A percentile compares a stretch with the other conserved stretches of the same genome.
These are phyloP conservation scores for Mantis religiosa DNA, from an alignment of 2,888 invertebrate species.

Conservation along the genomic window DNA sequence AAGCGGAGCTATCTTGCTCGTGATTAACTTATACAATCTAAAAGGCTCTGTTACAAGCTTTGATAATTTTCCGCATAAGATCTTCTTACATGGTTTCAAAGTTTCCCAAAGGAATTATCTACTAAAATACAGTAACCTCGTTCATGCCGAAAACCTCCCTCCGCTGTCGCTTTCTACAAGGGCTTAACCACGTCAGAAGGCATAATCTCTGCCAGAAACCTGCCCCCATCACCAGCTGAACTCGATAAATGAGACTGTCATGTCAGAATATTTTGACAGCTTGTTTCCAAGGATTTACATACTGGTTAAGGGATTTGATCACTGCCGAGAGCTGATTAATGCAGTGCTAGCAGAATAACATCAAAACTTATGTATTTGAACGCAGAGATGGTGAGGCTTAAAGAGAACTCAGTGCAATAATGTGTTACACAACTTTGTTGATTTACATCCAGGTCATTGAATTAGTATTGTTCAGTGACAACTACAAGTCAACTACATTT, in stretches of 20 bases:
- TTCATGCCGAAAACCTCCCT: background rate
- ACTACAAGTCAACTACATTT: no score
- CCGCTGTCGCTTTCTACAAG: background rate
- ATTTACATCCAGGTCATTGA: no score
- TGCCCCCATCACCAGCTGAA: background rate
- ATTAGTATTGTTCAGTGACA: no score
- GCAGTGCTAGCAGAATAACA: background rate
- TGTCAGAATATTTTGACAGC: background rate
- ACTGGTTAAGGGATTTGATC: background rate
- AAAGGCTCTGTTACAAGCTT: no score
- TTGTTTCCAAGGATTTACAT: background rate
- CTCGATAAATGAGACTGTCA: background rate
- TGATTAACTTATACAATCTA: no score
- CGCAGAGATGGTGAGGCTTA: background rate
- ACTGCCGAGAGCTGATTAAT: background rate
- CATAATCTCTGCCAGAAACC: background rate
- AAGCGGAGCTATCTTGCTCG: no score
- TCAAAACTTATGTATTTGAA: background rate
- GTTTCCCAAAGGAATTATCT: background rate
- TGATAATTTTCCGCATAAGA: no score
- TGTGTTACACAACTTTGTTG: no score
- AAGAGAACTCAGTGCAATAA: background rate
- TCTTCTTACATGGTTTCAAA: background rate
- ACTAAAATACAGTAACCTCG: background rate
- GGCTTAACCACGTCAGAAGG: background rate